Evolutionary conservation across 2,797 vertebrate genomes (phyloP), one percentile per base, ranked within the genome.

Genomic region (Anomalospiza imberbis): DNA sequence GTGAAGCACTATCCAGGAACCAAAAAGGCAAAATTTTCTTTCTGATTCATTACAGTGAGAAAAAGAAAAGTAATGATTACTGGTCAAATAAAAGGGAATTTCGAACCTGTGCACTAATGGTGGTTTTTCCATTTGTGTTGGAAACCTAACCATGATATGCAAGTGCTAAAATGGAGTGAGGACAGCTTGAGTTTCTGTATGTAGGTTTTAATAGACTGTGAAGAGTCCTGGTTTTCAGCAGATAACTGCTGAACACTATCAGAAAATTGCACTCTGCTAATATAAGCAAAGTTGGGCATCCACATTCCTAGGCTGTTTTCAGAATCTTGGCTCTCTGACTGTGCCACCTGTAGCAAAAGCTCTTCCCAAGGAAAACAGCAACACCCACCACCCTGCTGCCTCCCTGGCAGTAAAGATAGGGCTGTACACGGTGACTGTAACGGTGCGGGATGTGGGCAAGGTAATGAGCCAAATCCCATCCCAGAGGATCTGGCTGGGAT

Each of bases 281-380:
- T 73, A 22, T 44, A 91, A 73, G 53, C n/a, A 47, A 79, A 65
- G 53, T 34, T 76, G 72, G 89, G 24, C 73, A 83, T 84, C 47
- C 34, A 78, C 44, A 34, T 94, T 82, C 28, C 79, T 29, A 28
- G 65, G 80, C 48, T 63, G 40, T 76, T 88, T 80, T 55, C 60
- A 82, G 84, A 79, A 88, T 92, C 88, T 94, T 94, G 91, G 94
- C 89, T 94, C 0, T 0, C 57, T 54, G 15, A 42, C 54, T 54
- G 16, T 85, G 73, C 85, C 83, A 92, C 95, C 85, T 95, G 92
- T 93, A 85, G 95, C 50, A 90, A 79, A 91, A 91, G 26, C 74
- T 90, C 80, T 94, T 88, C 88, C 80, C 77, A 94, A 86, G 88
- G 85, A 63, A 97, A 97, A 94, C 95, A 94, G 80, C 89, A 92